Base-by-base conservation (phyloP, 2,888 invertebrate genomes). In the Pilophorus perplexus region DNA sequence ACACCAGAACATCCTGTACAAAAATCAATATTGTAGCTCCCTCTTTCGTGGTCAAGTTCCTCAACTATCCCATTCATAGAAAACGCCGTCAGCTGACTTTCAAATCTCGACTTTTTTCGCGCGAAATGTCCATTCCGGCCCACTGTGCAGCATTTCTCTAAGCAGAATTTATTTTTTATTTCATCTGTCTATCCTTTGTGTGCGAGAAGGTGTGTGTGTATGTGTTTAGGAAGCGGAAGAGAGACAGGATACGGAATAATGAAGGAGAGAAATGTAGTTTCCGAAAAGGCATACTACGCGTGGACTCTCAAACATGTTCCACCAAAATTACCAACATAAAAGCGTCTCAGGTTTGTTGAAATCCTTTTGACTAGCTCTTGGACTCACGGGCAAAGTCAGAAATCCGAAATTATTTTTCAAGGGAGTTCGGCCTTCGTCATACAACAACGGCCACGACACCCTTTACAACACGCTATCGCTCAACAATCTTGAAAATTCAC, bases 301-400 rank as follows among this genome's bases (percentile, higher is more conserved):
- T n/a, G 16, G 59, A 33, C 20, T 14, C 27, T 20, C 33, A 27
- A 10, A 40, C 22, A 33, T 48, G 64, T 23, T n/a, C 25, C 16
- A 38, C 14, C 10, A 64, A 64, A 38, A 64, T 64, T 27, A 64
- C 38, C 23, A 64, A 64, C 37, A 38, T 64, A 3, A 64, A 48
- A 33, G 25, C 38, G 14, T 64, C 38, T 3, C 48, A 64, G 64
- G 64, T 64, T 3, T 4, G 50, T 37, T 28, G 14, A 1, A 38
- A 8, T 2, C 14, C 14, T n/a, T 38, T 3, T 38, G 6, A 14
- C 12, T 10, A 2, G 4, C 22, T 2, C 3, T 46, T 46, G 18
- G 2, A 4, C 22, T 12, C 18, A 20, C 22, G 2, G 16, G 18
- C 2, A 46, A 10, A 46, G 16, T 46, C 14, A 2, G 12, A 46